Conservation (phyloP, 2,113 vertebrate species). For the Malaclemys terrapin region DNA sequence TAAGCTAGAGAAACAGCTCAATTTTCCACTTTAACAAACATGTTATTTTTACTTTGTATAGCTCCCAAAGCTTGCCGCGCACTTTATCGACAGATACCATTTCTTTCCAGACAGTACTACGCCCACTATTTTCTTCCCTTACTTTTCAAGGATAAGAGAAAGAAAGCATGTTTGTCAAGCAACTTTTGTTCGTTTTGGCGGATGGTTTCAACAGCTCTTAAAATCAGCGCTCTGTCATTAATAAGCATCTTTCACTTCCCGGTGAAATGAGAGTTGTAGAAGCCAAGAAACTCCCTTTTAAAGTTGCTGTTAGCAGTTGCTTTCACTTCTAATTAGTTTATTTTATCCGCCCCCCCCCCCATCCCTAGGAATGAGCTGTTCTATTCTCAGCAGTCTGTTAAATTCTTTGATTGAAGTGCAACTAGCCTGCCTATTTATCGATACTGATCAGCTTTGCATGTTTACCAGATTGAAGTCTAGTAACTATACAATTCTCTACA, state of each 20-base stretch:
- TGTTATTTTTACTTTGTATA: not conserved
- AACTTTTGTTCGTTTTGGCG: not conserved
- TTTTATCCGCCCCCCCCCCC: not conserved
- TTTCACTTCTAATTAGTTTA: not conserved
- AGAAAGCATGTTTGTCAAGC: not conserved
- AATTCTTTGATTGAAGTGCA: not conserved
- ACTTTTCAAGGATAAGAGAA: not conserved
- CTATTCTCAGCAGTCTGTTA: not conserved
- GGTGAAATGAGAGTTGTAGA: not conserved
- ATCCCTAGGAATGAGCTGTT: not conserved
- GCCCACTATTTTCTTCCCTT: not conserved
- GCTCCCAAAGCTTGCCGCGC: not conserved
- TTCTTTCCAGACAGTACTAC: too few species aligned
- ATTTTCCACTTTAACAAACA: not conserved
- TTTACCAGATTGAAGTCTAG: not conserved
- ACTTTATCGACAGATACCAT: not conserved
- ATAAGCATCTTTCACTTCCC: not conserved
- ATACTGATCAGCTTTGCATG: not conserved
- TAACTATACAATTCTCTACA: not conserved
- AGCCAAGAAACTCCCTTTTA: not conserved
- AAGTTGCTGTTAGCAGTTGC: not conserved
- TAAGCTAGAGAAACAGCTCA: not conserved
- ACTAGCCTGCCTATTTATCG: not conserved
- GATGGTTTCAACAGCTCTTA: not conserved
- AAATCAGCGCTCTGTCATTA: not conserved